Percentiles rank a stretch among this genome's conserved stretches.
phyloP scores from a whole-genome alignment of 2,888 invertebrate genomes.

The Synergus umbraculus region DNA sequence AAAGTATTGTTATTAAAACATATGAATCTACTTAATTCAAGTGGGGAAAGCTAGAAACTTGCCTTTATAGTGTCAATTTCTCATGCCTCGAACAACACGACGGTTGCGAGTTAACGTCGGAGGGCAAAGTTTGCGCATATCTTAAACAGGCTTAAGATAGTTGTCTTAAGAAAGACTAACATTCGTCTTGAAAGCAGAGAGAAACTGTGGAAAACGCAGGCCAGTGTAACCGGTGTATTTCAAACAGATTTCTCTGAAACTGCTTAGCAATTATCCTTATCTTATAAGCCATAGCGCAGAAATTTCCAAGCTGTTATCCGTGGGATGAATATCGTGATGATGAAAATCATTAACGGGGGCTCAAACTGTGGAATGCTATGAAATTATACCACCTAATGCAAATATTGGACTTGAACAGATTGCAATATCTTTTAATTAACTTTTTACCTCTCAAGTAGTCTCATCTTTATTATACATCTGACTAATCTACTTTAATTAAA shows the following conservation, averaged over 20 bases:
- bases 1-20: not conserved
- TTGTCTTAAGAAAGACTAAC: slow-evolving; percentile 39
- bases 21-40: slow-evolving; percentile 10
- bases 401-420: slow-evolving; percentile 12
- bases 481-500: no score
- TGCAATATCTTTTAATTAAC: not conserved
- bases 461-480: no score
- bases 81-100: slow-evolving; percentile 29
- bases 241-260: slow-evolving; percentile 52
- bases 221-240: slow-evolving; percentile 43
- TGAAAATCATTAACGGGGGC: slow-evolving; percentile 33
- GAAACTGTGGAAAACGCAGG: slow-evolving; percentile 36
- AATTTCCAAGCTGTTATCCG: slow-evolving; percentile 36
- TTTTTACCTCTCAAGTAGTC: not conserved
- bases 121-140: slow-evolving; percentile 40
- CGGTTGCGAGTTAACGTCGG: slow-evolving; percentile 24
- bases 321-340: slow-evolving; percentile 36
- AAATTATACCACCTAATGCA: slow-evolving; percentile 1
- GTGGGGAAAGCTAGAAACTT: slow-evolving; percentile 22
- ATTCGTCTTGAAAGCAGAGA: slow-evolving; percentile 36
- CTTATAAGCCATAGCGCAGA: slow-evolving; percentile 40
- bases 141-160: slow-evolving; percentile 39
- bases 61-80: slow-evolving; percentile 40
- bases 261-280: slow-evolving; percentile 53
- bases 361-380: slow-evolving; percentile 18